A percentile compares a stretch with the other conserved stretches of the same genome.
Conservation (phyloP, 2,888 invertebrate genomes). For the Halictus quadricinctus region DNA sequence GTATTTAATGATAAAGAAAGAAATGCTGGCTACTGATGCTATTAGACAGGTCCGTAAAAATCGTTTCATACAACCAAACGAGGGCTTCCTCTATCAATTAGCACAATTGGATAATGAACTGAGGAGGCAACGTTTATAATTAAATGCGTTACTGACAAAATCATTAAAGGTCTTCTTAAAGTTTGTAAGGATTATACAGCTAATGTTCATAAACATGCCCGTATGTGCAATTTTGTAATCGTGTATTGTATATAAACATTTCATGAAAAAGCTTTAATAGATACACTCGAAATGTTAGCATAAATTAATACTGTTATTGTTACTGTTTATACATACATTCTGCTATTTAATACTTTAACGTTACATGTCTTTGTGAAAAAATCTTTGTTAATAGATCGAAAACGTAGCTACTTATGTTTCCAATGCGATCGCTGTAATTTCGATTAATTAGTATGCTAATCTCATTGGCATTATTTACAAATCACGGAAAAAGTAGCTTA, state of each 20-base stretch:
- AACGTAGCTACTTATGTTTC: constrained; percentile 9
- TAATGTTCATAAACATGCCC: constrained; percentile 2
- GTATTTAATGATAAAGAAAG: constrained; percentile 91
- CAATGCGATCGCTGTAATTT: neutral
- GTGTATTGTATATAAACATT: constrained; percentile 35
- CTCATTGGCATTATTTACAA: constrained; percentile 37
- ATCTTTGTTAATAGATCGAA: constrained; percentile 13
- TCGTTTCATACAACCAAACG: constrained; percentile 90
- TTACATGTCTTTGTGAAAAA: neutral
- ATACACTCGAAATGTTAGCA: neutral
- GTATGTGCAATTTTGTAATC: constrained; percentile 18
- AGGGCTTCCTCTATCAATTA: constrained; percentile 91
- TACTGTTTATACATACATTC: constrained; percentile 4
- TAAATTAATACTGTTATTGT: constrained; percentile 6
- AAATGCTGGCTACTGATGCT: constrained; percentile 90
- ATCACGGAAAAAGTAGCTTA: constrained; percentile 11
- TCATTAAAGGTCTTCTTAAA: neutral
- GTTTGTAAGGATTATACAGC: neutral
- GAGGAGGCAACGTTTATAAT: constrained; percentile 72
- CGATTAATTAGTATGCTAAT: neutral
- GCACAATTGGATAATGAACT: constrained; percentile 85
- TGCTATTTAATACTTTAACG: constrained; percentile 7
- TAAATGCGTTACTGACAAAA: constrained; percentile 12
- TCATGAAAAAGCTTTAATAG: constrained; percentile 12
- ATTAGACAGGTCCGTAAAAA: constrained; percentile 87